Evolutionary conservation across 2,113 vertebrate genomes (phyloP), one percentile per base, ranked within the genome.

Genomic region (Empidonax traillii): DNA sequence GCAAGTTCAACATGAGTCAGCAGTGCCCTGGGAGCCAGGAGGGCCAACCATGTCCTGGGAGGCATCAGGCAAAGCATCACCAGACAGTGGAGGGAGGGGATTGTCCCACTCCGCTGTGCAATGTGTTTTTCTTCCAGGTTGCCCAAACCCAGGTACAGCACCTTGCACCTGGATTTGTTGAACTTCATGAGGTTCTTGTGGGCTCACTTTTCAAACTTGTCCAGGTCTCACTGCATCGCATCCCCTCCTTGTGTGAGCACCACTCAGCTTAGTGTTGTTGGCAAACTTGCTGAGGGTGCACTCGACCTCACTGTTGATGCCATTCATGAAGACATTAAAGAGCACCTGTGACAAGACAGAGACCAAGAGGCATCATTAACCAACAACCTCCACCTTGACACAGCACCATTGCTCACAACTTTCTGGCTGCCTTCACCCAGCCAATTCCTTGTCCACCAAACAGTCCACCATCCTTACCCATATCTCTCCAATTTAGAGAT

Each of bases 61-160:
- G 44, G 19, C 44, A 21, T 46, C 19, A 67, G 61, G 31, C 4
- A 51, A 20, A 67, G 23, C 52, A 66, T 28, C 0, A 0, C 8
- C 43, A 66, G 28, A 41, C 0, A 0, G 31, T 35, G 4, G 12
- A 33, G 37, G 22, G 27, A 58, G 44, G 35, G 8, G 51, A 66
- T 37, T 88, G 51, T 33, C 43, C 14, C 0, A 0, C 22, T 33
- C 31, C 65, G 25, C 31, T 20, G 59, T 58, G 67, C 46, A 47
- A 47, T 47, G 46, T 10, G 10, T 47, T 47, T 22, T 47, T 22
- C 20, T 47, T 47, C 46, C 46, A 47, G 46, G 46, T 22, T 47
- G 21, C 46, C 46, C 46, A 47, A 47, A 47, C 21, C 46, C 46
- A 47, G 20, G 46, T 47, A 22, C 46, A 46, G 20, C 46, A 46